Percentiles rank a stretch among this genome's conserved stretches.
These are phyloP conservation scores for Spea bombifrons DNA, from an alignment of 2,113 vertebrate genomes.

Conservation along the genomic window DNA sequence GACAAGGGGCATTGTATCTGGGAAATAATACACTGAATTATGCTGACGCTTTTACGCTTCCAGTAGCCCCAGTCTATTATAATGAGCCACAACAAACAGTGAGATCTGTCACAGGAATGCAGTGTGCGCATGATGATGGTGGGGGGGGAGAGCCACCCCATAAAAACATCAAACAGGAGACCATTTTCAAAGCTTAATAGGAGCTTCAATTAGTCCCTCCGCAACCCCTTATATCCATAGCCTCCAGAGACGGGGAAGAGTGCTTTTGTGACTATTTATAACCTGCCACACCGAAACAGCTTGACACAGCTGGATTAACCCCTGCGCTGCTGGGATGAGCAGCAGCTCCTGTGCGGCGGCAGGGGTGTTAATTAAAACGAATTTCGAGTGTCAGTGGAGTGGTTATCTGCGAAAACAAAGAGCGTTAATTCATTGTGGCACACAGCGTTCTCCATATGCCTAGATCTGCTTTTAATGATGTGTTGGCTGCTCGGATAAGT, in stretches of 20 bases:
- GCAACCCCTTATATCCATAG: conserved; percentile 34
- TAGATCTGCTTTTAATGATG: too few relatives aligned
- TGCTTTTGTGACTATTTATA: conserved; percentile 33
- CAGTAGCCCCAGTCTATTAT: conserved; percentile 35
- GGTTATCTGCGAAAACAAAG: too few relatives aligned
- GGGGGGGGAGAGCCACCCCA: conserved; percentile 26
- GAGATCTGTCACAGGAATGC: conserved; percentile 39
- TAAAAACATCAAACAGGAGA: conserved; percentile 43
- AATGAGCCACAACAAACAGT: conserved; percentile 45
- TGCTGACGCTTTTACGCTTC: conserved; percentile 32
- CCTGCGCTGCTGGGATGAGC: neutral
- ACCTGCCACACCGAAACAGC: conserved; percentile 14
- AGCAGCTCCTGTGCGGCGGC: too few relatives aligned
- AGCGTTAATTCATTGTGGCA: too few relatives aligned
- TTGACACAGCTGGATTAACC: conserved; percentile 15
- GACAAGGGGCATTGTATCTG: conserved; percentile 17
- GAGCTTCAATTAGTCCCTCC: conserved; percentile 44
- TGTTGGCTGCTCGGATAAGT: too few relatives aligned
- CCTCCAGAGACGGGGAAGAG: conserved; percentile 34
- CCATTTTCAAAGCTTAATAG: conserved; percentile 44
- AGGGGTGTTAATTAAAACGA: neutral
- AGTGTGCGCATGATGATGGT: neutral
- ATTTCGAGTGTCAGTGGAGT: neutral
- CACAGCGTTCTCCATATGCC: too few relatives aligned
- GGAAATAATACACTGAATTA: conserved; percentile 29